A percentile compares a stretch with the other conserved stretches of the same genome.
These are phyloP conservation scores for Pseudomyrmex sp. DNA, from an alignment of 1,140 invertebrate genomes.

Conservation along the genomic window DNA sequence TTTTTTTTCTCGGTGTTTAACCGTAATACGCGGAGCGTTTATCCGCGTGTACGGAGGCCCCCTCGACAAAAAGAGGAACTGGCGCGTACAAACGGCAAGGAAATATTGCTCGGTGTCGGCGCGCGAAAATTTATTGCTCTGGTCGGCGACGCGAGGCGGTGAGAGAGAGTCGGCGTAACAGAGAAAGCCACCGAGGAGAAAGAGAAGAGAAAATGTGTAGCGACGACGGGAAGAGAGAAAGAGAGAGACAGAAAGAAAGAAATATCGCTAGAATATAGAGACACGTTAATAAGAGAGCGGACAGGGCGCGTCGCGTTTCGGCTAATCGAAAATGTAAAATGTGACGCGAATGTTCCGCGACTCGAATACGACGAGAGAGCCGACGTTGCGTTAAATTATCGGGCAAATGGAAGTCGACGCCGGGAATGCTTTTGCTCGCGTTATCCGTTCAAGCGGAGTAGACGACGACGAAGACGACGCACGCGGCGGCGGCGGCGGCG, in stretches of 20 bases:
- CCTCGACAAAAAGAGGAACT: conserved; percentile 73
- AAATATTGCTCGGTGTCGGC: conserved; percentile 76
- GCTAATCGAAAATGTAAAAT: conserved; percentile 73
- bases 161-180: conserved; percentile 44
- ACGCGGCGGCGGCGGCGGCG: neutral
- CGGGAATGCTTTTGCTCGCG: conserved; percentile 55
- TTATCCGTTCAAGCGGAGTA: conserved; percentile 30
- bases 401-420: conserved; percentile 65
- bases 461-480: neutral
- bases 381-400: conserved; percentile 71
- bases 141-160: conserved; percentile 59
- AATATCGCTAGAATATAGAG: conserved; percentile 55
- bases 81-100: conserved; percentile 75
- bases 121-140: conserved; percentile 74
- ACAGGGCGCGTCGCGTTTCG: conserved; percentile 62
- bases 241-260: neutral
- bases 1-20: conserved; percentile 70
- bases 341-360: conserved; percentile 54
- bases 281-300: conserved; percentile 66
- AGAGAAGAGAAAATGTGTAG: conserved; percentile 1
- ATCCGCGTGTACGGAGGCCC: conserved; percentile 68
- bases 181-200: conserved; percentile 30
- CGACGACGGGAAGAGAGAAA: neutral
- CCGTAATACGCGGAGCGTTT: conserved; percentile 75
- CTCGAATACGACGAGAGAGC: conserved; percentile 10